Base-by-base conservation (phyloP, 2,797 vertebrate species). In the Paedocypris micromegethes region DNA sequence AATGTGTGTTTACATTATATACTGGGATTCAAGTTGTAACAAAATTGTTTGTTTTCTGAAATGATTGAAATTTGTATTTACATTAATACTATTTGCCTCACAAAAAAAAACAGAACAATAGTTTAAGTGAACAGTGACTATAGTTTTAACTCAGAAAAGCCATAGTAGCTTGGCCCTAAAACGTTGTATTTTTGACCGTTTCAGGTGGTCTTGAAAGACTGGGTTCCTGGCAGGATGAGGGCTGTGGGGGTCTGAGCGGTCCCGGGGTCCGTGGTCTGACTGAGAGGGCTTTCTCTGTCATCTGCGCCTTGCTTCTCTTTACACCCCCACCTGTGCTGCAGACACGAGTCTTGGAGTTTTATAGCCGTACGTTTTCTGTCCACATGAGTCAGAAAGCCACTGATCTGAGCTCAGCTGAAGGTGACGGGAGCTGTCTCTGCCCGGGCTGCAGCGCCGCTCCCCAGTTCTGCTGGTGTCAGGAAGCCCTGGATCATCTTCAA, bases 301-400 rank as follows among this genome's bases (percentile, higher is more conserved):
- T 97, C 80, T 89, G 92, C 50, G 94, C 94, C 7, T 91, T 95
- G 48, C 88, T 97, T 39, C 92, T 97, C 75, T 97, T 95, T 82
- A 91, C 94, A 6, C 93, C 93, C 0, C 86, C 90, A 0, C 85
- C 89, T 0, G 75, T 88, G 56, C 94, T 98, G 50, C 93, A 94
- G 86, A 88, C 92, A 9, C 88, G 91, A 58, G 89, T 97, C 72
- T 90, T 93, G 77, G 92, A 91, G 73, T 95, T 98, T 58, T 98
- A 98, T 74, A 92, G 91, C 75, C 87, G 94, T 68, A 94, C 93
- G 0, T 92, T 98, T 84, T 90, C 90, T 3, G 93, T 96, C 60
- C 94, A 96, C 59, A 96, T 97, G 91, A 84, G 77, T 75, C 90
- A 78, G 74, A 86, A 89, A 6, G 88, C 86, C 48, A 78, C 80